These are phyloP conservation scores for Huso huso DNA, from an alignment of 2,797 vertebrate genomes.

Conservation along the genomic window DNA sequence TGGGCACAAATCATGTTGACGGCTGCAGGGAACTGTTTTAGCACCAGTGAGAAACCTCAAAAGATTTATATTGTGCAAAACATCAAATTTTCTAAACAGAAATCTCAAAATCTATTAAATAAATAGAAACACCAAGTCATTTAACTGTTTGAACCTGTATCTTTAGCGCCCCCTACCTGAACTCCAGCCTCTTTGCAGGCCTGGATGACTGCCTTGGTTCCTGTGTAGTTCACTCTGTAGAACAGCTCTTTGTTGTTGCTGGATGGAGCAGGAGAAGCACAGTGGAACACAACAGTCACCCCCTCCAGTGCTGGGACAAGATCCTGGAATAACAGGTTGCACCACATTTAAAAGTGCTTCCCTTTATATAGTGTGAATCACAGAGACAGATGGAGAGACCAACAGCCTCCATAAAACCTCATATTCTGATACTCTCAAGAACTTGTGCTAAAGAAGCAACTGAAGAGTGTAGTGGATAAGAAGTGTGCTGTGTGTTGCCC, in stretches of 20 bases:
- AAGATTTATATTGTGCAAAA: background rate
- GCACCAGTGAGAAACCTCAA: background rate
- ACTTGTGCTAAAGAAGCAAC: too few species aligned
- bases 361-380: background rate
- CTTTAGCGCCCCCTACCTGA: constrained; percentile 58
- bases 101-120: too few species aligned
- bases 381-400: background rate
- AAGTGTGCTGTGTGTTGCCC: too few species aligned
- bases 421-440: background rate
- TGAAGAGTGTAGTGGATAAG: too few species aligned
- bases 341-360: background rate
- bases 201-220: constrained; percentile 74
- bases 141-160: too few species aligned
- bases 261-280: constrained; percentile 80
- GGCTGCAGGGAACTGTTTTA: background rate
- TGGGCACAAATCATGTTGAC: background rate
- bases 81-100: too few species aligned
- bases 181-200: constrained; percentile 81
- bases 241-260: constrained; percentile 79
- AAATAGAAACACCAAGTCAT: too few species aligned
- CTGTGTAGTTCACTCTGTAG: constrained; percentile 78
- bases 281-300: constrained; percentile 81
- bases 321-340: constrained; percentile 50
- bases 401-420: background rate
- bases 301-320: constrained; percentile 73